phyloP scores from a whole-genome alignment of 1,140 invertebrate genomes.

The Bicyclus anynana region DNA sequence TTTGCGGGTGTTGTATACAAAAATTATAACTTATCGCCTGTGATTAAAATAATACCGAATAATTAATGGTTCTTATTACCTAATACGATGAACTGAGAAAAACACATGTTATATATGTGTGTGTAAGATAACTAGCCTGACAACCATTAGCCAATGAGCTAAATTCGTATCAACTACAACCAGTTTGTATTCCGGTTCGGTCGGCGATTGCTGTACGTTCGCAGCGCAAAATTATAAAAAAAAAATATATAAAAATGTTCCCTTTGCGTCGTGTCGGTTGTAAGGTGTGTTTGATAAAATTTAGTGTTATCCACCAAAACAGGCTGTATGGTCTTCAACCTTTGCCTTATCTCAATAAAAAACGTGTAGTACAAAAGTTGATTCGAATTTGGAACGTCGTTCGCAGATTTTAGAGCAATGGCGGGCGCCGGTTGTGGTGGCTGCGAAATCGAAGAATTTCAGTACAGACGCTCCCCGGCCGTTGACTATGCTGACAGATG shows the following conservation, averaged over 20 bases:
- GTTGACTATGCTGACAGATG: slow-evolving; percentile 84
- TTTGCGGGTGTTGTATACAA: too few species aligned
- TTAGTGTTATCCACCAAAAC: background rate
- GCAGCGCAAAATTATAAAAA: slow-evolving; percentile 36
- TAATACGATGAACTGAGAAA: background rate
- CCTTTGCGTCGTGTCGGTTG: slow-evolving; percentile 61
- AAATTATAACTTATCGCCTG: too few species aligned
- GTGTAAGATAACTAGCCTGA: slow-evolving; percentile 50
- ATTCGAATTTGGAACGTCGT: slow-evolving; percentile 20
- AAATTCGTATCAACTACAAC: slow-evolving; percentile 45
- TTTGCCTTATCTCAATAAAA: background rate
- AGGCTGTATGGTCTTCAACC: background rate
- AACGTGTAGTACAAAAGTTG: background rate
- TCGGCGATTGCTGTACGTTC: slow-evolving; percentile 35
- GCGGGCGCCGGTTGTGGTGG: slow-evolving; percentile 47
- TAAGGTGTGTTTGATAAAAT: slow-evolving; percentile 50
- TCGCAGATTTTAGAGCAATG: slow-evolving; percentile 71
- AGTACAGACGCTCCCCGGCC: slow-evolving; percentile 72
- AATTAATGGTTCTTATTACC: too few species aligned
- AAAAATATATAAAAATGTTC: slow-evolving; percentile 50
- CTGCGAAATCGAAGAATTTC: slow-evolving; percentile 41
- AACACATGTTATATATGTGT: slow-evolving; percentile 49
- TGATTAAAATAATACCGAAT: too few species aligned
- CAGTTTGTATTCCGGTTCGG: slow-evolving; percentile 39
- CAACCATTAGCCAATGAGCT: slow-evolving; percentile 14